Percentiles rank a stretch among this genome's conserved stretches.
Evolutionary conservation across 1,140 invertebrate genomes (phyloP).

Genomic region (Formica selysi): DNA sequence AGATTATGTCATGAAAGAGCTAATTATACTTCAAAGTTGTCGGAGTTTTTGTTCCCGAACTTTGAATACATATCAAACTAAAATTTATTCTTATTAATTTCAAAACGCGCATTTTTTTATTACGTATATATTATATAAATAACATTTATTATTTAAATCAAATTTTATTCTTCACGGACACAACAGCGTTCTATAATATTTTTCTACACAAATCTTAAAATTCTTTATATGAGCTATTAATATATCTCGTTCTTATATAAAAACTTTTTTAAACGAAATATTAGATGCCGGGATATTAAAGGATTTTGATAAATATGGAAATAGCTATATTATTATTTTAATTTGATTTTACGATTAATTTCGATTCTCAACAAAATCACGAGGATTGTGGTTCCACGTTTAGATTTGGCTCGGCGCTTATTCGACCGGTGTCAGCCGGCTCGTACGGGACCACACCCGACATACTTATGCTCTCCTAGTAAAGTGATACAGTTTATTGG

Average conservation of each 20-base stretch:
- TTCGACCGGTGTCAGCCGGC: constrained; percentile 5
- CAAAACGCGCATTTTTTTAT: background rate
- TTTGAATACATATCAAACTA: background rate
- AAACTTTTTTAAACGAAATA: background rate
- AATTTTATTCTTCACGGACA: background rate
- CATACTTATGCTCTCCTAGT: constrained; percentile 78
- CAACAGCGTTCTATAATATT: background rate
- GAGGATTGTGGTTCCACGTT: background rate
- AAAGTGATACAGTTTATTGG: constrained; percentile 84
- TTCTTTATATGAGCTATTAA: background rate
- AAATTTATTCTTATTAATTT: background rate
- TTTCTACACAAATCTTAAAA: background rate
- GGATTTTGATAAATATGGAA: background rate
- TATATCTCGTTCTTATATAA: background rate
- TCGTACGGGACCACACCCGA: constrained; percentile 49
- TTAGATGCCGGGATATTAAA: no score
- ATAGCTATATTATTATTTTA: background rate
- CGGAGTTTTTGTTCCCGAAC: background rate
- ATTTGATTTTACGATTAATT: background rate
- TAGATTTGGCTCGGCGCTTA: constrained; percentile 27
- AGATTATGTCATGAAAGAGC: constrained; percentile 85
- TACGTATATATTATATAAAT: background rate
- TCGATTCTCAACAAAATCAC: background rate
- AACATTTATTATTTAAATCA: background rate
- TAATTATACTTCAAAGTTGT: constrained; percentile 78